Conservation (phyloP, 2,888 invertebrate species). For the Apotomis turbidana region DNA sequence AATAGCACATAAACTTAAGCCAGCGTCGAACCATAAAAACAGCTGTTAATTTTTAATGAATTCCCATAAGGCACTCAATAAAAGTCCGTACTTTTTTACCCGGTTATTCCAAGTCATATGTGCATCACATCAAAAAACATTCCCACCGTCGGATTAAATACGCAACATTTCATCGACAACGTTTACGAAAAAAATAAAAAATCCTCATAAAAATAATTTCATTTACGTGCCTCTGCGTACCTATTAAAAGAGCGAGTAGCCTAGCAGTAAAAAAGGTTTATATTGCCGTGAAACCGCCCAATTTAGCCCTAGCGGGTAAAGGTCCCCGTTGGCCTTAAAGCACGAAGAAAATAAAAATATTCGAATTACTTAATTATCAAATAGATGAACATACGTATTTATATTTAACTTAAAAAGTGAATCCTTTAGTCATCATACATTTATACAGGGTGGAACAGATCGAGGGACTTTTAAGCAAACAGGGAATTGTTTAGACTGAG, state of each 20-base stretch:
- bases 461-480: no score
- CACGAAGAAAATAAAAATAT: no score
- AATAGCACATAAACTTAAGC: no score
- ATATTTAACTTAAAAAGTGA: no score
- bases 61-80: constrained; percentile 8
- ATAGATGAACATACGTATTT: no score
- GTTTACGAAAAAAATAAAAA: constrained; percentile 11
- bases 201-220: constrained; percentile 21
- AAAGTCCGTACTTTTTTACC: constrained; percentile 8
- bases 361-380: no score
- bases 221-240: constrained; percentile 12
- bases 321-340: no score
- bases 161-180: background rate
- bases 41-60: background rate
- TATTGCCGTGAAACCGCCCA: background rate
- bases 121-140: constrained; percentile 10
- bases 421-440: no score
- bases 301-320: no score
- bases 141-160: constrained; percentile 8
- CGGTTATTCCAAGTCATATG: background rate
- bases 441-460: no score
- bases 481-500: no score
- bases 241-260: background rate
- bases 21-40: no score
- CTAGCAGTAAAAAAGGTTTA: background rate